Evolutionary conservation across 2,113 vertebrate genomes (phyloP).

Genomic region (Calidris pygmaea): DNA sequence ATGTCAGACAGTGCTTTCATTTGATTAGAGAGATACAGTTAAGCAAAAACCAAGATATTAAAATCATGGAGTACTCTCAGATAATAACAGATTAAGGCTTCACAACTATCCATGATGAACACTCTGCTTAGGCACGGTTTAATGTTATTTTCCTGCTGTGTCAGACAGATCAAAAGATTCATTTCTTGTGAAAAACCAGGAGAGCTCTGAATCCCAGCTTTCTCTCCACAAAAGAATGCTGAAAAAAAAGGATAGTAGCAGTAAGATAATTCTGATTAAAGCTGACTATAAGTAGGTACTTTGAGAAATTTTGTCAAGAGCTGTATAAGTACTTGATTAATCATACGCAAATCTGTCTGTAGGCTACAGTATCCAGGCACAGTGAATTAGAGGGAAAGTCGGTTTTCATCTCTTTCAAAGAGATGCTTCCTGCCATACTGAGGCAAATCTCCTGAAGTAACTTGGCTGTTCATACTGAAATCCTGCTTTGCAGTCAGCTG

Average conservation of each 20-base stretch:
- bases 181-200: background rate
- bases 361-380: background rate
- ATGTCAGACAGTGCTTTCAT: background rate
- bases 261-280: constrained; percentile 18
- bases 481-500: constrained; percentile 47
- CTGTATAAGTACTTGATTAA: constrained; percentile 14
- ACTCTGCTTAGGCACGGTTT: background rate
- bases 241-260: background rate
- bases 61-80: background rate
- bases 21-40: background rate
- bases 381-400: constrained; percentile 15
- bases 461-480: constrained; percentile 29
- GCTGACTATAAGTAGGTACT: background rate
- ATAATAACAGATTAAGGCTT: background rate
- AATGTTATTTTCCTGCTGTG: constrained; percentile 15
- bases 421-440: constrained; percentile 8
- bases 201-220: background rate
- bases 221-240: background rate
- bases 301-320: constrained; percentile 18
- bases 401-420: background rate
- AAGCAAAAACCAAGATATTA: background rate
- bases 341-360: background rate
- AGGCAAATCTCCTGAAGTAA: constrained; percentile 46
- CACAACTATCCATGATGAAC: background rate
- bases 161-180: background rate